Conservation (phyloP, 2,888 invertebrate genomes). For the Epinotia brunnichana region DNA sequence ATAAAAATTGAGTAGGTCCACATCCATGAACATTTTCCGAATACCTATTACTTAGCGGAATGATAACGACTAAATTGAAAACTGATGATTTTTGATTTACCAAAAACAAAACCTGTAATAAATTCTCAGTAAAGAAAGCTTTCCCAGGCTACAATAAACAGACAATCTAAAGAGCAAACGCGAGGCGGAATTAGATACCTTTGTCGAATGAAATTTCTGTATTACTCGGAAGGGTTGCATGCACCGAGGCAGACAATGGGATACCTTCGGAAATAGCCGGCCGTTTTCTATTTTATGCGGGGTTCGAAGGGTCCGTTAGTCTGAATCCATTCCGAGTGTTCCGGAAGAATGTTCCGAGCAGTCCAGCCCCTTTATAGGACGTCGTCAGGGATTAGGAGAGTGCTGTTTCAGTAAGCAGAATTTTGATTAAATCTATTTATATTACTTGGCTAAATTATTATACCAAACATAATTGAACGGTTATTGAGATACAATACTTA, state of each 20-base stretch:
- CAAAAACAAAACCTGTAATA: background rate
- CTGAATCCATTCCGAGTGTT: constrained; percentile 76
- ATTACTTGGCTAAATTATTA: constrained; percentile 14
- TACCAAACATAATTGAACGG: background rate
- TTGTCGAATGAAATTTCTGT: constrained; percentile 67
- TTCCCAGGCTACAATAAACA: constrained; percentile 32
- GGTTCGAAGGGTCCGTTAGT: constrained; percentile 76
- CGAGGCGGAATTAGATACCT: constrained; percentile 47
- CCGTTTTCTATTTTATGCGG: constrained; percentile 76
- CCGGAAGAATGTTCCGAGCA: constrained; percentile 74
- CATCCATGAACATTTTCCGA: background rate
- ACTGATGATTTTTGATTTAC: background rate
- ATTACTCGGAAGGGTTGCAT: constrained; percentile 72
- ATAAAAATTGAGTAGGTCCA: background rate
- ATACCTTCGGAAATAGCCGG: constrained; percentile 70
- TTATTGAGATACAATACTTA: background rate
- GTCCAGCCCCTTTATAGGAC: constrained; percentile 71
- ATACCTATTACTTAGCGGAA: background rate
- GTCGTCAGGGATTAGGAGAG: constrained; percentile 51
- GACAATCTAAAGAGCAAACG: constrained; percentile 38
- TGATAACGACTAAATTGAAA: no score
- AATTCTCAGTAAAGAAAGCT: constrained; percentile 17
- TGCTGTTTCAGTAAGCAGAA: constrained; percentile 24
- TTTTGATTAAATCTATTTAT: constrained; percentile 30
- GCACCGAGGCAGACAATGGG: constrained; percentile 75